A percentile compares a stretch with the other conserved stretches of the same genome.
Evolutionary conservation across 1,140 invertebrate species (phyloP).

Genomic region (Berghia stephanieae): DNA sequence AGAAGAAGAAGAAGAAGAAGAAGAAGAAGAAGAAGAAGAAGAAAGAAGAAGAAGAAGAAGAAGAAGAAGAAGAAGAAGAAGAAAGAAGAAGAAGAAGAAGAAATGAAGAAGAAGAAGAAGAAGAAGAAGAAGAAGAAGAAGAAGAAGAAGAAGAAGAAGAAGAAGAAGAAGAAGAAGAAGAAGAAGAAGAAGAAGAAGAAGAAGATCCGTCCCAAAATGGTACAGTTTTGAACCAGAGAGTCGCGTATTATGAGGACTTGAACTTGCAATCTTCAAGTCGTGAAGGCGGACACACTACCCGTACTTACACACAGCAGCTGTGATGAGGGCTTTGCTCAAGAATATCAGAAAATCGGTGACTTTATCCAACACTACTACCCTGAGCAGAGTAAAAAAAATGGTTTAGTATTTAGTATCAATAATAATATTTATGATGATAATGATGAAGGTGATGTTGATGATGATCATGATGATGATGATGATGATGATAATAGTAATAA

Average conservation of each 20-base stretch:
- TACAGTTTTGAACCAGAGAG: not conserved
- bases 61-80: not conserved
- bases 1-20: not conserved
- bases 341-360: conserved; percentile 92
- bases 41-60: not conserved
- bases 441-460: not conserved
- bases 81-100: not conserved
- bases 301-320: conserved; percentile 75
- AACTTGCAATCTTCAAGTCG: too few relatives aligned
- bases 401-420: not conserved
- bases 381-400: conserved; percentile 43
- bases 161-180: not conserved
- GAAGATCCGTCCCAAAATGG: not conserved
- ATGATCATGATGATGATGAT: conserved; percentile 11
- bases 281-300: too few relatives aligned
- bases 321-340: conserved; percentile 85
- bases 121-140: not conserved
- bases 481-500: not conserved
- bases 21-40: not conserved
- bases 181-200: conserved; percentile 17
- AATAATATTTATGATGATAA: not conserved
- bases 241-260: too few relatives aligned
- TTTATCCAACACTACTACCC: conserved; percentile 90
- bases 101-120: not conserved
- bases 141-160: not conserved